These are phyloP conservation scores for Limonius californicus DNA, from an alignment of 1,140 invertebrate species.

Conservation along the genomic window DNA sequence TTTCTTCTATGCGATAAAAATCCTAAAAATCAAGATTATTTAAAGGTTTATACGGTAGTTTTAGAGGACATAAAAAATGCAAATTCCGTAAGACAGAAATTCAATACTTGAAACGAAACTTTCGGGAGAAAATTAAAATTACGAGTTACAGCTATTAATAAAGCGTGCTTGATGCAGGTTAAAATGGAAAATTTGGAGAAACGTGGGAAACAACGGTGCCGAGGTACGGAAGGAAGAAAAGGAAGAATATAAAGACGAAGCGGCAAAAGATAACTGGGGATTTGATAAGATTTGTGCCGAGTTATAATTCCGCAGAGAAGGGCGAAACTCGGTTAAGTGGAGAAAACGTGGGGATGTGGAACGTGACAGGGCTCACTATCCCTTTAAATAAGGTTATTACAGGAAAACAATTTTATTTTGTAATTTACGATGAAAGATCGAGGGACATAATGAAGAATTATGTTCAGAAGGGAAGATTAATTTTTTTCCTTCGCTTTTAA, in stretches of 20 bases:
- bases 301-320: conserved; percentile 27
- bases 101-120: too few species aligned
- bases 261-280: conserved; percentile 26
- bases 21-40: too few species aligned
- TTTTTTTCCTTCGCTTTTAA: background rate
- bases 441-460: background rate
- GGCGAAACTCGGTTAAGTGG: conserved; percentile 23
- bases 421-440: conserved; percentile 10
- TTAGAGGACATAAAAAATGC: too few species aligned
- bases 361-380: conserved; percentile 36
- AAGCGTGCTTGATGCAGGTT: background rate
- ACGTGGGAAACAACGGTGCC: background rate
- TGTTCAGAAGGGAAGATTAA: background rate
- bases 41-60: too few species aligned
- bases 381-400: conserved; percentile 38
- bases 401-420: conserved; percentile 38
- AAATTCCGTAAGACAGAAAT: too few species aligned
- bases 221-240: background rate
- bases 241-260: background rate
- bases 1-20: too few species aligned
- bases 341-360: conserved; percentile 17
- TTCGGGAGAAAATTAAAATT: background rate
- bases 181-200: background rate
- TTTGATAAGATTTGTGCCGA: conserved; percentile 35
- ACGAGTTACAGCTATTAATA: background rate